These are phyloP conservation scores for Hedya salicella DNA, from an alignment of 2,888 invertebrate species.

Conservation along the genomic window DNA sequence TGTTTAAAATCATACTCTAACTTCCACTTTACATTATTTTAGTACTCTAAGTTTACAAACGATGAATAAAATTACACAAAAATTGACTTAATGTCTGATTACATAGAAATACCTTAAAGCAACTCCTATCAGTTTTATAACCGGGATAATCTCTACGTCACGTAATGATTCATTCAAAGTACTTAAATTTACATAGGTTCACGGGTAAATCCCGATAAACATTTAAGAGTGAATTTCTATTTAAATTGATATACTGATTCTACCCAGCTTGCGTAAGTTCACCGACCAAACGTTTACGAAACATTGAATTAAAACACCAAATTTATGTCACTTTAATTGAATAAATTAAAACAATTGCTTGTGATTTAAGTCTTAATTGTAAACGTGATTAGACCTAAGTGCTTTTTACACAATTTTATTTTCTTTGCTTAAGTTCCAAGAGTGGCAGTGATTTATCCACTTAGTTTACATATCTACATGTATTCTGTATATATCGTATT, in stretches of 20 bases:
- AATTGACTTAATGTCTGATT: slow-evolving; percentile 14
- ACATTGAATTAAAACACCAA: slow-evolving; percentile 16
- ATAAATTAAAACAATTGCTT: slow-evolving; percentile 30
- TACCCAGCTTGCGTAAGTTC: slow-evolving; percentile 25
- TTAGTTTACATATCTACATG: background rate
- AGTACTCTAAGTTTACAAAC: slow-evolving; percentile 14
- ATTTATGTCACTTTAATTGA: slow-evolving; percentile 19
- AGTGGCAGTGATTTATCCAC: too few species aligned
- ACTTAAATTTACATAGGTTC: slow-evolving; percentile 30
- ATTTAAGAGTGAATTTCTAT: slow-evolving; percentile 30
- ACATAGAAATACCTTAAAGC: slow-evolving; percentile 21
- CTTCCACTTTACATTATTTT: too few species aligned
- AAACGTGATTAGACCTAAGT: slow-evolving; percentile 27
- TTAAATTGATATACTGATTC: slow-evolving; percentile 19
- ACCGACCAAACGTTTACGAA: slow-evolving; percentile 6
- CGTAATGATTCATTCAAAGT: slow-evolving; percentile 31
- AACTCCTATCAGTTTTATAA: slow-evolving; percentile 13
- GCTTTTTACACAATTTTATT: slow-evolving; percentile 22
- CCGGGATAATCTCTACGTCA: slow-evolving; percentile 28
- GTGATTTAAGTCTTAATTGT: slow-evolving; percentile 33
- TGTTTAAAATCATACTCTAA: too few species aligned
- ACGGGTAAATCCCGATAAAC: slow-evolving; percentile 17
- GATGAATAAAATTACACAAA: slow-evolving; percentile 34
- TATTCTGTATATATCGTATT: background rate
- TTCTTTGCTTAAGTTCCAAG: background rate